Base-by-base conservation (phyloP, 1,140 invertebrate species). In the Pseudomyrmex concolor region DNA sequence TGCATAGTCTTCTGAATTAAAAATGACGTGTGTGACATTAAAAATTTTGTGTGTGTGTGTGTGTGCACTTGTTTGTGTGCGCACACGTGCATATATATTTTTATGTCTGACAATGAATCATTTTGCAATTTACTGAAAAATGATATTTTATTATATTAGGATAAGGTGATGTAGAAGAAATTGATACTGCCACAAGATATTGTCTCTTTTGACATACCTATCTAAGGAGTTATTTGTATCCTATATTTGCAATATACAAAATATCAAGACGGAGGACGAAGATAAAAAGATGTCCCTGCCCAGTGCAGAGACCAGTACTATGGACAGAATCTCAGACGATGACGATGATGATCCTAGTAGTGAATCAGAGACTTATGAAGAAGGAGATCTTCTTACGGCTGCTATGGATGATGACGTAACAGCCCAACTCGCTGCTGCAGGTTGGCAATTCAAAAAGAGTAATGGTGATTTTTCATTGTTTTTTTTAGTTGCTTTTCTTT, bases 381-480 rank as follows among this genome's bases (percentile, higher is more conserved):
- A 96, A 54, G 95, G 95, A 1, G 97, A 98, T 90, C 95, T 97
- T 54, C 96, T 97, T 93, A 95, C 97, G 62, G 96, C 96, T 76
- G 96, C 97, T 57, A 97, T 97, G 95, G 97, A 97, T 84, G 97
- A 98, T 95, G 98, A 99, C 92, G 98, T 99, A 76, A 99, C 98
- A 85, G 97, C 98, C 92, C 98, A 99, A 93, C 95, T 99, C 87
- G 98, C 98, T 70, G 98, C 98, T 89, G 98, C 98, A 94, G 98
- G 98, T 97, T 95, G 94, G 95, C 92, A 95, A 94, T 93, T 93
- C 93, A 93, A 94, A 93, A 91, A 93, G 91, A 93, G 91, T 92
- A 92, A 95, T 94, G 94, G 94, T 95, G 94, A 95, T 94, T 94
- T 94, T 92, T 89, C 92, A 94, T 93, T 94, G 34, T 94, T 94